A percentile compares a stretch with the other conserved stretches of the same genome.
phyloP scores from a whole-genome alignment of 2,797 vertebrate genomes.

The Sebastes diaconus region DNA sequence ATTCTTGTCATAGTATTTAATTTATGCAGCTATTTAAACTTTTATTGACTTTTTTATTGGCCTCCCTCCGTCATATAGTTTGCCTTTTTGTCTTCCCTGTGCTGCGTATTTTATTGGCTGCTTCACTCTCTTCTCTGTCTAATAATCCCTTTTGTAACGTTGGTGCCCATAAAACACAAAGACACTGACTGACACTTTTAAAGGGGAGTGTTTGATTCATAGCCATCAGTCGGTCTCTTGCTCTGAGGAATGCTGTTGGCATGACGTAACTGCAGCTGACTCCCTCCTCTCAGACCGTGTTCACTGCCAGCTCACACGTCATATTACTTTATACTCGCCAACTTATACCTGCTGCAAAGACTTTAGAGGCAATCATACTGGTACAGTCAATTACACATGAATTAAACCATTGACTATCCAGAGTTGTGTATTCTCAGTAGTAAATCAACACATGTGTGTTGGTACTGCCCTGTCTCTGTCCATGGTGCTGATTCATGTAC shows the following conservation, averaged over 20 bases:
- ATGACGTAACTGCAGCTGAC: background rate
- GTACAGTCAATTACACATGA: background rate
- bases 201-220: background rate
- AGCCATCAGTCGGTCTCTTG: background rate
- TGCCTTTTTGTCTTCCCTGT: background rate
- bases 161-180: background rate
- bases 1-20: background rate
- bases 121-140: background rate
- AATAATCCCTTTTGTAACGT: background rate
- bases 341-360: no score
- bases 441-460: background rate
- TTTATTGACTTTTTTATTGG: background rate
- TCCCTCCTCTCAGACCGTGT: background rate
- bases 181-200: background rate
- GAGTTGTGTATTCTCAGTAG: background rate
- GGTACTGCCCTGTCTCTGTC: background rate
- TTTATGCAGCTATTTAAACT: background rate
- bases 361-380: no score
- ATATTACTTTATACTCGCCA: background rate
- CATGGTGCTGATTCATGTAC: background rate
- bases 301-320: background rate
- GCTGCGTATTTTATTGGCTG: background rate
- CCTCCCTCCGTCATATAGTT: background rate
- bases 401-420: background rate
- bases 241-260: background rate